Percentiles rank a stretch among this genome's conserved stretches.
These are phyloP conservation scores for Bucco capensis DNA, from an alignment of 2,113 vertebrate genomes.

Conservation along the genomic window DNA sequence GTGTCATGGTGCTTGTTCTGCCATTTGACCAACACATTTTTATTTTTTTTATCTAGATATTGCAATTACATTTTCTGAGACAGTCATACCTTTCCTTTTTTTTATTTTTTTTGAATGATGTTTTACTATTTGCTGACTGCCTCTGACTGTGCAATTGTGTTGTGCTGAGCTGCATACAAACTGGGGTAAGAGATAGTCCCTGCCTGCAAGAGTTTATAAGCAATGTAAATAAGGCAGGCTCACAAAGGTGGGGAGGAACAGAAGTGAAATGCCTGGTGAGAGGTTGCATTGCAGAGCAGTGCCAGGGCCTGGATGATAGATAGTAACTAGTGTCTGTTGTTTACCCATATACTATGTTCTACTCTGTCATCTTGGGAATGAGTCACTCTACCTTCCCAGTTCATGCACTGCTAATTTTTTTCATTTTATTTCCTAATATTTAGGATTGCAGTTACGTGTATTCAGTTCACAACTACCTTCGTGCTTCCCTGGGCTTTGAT, in stretches of 20 bases:
- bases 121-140: not conserved
- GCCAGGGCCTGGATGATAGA: not conserved
- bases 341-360: not conserved
- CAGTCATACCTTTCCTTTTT: not conserved
- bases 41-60: not conserved
- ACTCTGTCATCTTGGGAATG: not conserved
- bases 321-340: not conserved
- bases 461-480: not conserved
- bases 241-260: not conserved
- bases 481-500: not conserved
- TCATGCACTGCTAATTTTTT: not conserved
- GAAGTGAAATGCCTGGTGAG: not conserved
- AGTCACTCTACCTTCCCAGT: not conserved
- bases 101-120: not conserved
- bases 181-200: not conserved
- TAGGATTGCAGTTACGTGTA: not conserved
- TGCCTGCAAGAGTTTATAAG: slow-evolving; percentile 19
- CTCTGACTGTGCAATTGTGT: not conserved
- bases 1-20: not conserved
- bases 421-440: not conserved
- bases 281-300: not conserved
- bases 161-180: slow-evolving; percentile 28
- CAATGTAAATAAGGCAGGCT: slow-evolving; percentile 14
- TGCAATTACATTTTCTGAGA: not conserved
- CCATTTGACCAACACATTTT: not conserved